Conservation (phyloP, 2,113 vertebrate species). For the Epinephelus cyanopodus region DNA sequence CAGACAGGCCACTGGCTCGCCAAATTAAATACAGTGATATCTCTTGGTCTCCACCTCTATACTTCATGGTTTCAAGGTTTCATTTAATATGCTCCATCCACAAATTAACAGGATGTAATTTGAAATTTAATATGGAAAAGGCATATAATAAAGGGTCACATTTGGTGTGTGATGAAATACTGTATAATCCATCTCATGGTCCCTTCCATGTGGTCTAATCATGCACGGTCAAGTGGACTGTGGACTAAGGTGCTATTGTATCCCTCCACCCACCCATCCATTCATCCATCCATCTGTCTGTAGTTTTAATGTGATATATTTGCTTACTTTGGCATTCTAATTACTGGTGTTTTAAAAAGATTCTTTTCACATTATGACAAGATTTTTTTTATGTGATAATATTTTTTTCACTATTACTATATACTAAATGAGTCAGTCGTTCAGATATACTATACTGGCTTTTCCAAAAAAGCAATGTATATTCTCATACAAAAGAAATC, state of each 20-base stretch:
- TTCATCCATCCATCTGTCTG: not conserved
- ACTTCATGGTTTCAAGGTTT: constrained; percentile 76
- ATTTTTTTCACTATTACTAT: not conserved
- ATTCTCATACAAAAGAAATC: too few relatives aligned
- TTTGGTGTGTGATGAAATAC: constrained; percentile 68
- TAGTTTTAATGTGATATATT: not conserved
- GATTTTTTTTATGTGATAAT: not conserved
- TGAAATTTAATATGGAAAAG: constrained; percentile 75
- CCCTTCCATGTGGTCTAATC: constrained; percentile 60
- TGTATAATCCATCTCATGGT: constrained; percentile 68
- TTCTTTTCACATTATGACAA: not conserved
- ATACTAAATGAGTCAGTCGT: not conserved
- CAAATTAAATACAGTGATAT: constrained; percentile 77
- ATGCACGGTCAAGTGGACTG: constrained; percentile 52
- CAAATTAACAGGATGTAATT: constrained; percentile 79
- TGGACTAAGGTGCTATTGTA: not conserved
- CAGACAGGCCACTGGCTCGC: constrained; percentile 67
- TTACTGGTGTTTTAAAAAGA: not conserved
- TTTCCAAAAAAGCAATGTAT: too few relatives aligned
- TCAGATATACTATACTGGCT: too few relatives aligned
- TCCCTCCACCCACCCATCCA: not conserved
- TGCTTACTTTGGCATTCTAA: not conserved
- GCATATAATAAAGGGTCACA: constrained; percentile 71
- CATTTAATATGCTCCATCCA: constrained; percentile 79
- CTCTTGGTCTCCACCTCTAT: constrained; percentile 70